Percentiles rank a stretch among this genome's conserved stretches.
Conservation (phyloP, 2,113 vertebrate genomes). For the Thalassarche chlororhynchos region DNA sequence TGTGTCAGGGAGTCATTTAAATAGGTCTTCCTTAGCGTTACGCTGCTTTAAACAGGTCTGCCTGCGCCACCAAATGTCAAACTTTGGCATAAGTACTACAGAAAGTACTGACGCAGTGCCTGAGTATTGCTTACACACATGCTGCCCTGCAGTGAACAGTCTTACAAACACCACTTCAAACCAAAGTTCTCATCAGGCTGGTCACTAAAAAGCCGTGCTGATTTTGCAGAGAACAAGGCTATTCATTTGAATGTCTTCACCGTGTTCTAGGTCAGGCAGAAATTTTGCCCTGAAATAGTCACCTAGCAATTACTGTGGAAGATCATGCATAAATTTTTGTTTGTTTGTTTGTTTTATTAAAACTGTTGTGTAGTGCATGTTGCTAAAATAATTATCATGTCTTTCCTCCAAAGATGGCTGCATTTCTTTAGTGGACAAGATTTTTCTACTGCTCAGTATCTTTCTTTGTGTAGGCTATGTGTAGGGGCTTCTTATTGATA, state of each 20-base stretch:
- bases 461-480: not conserved
- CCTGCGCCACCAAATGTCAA: constrained; percentile 47
- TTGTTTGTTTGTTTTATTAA: constrained; percentile 26
- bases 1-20: not conserved
- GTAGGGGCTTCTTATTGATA: not conserved
- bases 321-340: not conserved
- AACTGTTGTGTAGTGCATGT: not conserved
- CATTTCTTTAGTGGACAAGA: not conserved
- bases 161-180: constrained; percentile 23
- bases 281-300: not conserved
- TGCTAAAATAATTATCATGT: not conserved
- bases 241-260: constrained; percentile 4
- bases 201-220: not conserved
- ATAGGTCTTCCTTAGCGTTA: not conserved
- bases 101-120: not conserved
- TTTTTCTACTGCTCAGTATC: not conserved
- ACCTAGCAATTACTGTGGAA: constrained; percentile 5
- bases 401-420: not conserved
- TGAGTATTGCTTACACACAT: not conserved
- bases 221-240: constrained; percentile 13
- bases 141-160: not conserved
- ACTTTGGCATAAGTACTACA: not conserved
- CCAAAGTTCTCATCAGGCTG: not conserved
- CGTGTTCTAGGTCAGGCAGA: not conserved
- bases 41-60: not conserved